These are phyloP conservation scores for Triops cancriformis DNA, from an alignment of 1,140 invertebrate genomes.

Conservation along the genomic window DNA sequence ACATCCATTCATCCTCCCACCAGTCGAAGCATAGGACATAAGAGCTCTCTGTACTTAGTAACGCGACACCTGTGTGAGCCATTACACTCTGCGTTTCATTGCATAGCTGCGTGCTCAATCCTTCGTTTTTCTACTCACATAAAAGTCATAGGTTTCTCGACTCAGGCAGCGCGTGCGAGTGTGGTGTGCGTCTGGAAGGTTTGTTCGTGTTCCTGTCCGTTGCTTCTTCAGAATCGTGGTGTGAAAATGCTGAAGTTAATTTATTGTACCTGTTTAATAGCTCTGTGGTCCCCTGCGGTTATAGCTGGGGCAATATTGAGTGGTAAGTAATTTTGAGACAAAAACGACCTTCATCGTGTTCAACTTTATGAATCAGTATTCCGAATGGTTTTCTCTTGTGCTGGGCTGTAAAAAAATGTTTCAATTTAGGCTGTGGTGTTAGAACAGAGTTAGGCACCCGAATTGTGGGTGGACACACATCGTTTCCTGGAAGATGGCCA, in stretches of 20 bases:
- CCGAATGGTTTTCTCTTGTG: not conserved
- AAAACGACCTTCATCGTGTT: too few relatives aligned
- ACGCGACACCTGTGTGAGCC: not conserved
- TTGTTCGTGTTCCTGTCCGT: not conserved
- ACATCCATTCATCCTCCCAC: not conserved
- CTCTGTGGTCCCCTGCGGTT: not conserved
- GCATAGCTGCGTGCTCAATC: slow-evolving; percentile 2
- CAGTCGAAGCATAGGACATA: not conserved
- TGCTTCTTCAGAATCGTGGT: not conserved
- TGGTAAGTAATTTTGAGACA: not conserved
- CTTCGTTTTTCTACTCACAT: not conserved
- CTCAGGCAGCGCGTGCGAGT: not conserved
- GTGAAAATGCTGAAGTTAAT: not conserved
- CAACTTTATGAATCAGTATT: not conserved
- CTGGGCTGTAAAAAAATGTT: not conserved
- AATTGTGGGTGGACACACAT: slow-evolving; percentile 26
- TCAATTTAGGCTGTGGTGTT: slow-evolving; percentile 26
- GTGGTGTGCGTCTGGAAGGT: not conserved
- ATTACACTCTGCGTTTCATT: slow-evolving; percentile 14
- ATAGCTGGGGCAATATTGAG: not conserved
- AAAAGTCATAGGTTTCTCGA: not conserved
- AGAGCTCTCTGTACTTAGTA: not conserved
- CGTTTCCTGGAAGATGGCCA: slow-evolving; percentile 27
- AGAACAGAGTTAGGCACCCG: slow-evolving; percentile 21
- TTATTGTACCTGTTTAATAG: not conserved